These are phyloP conservation scores for Dioctria rufipes DNA, from an alignment of 2,888 invertebrate genomes.

Conservation along the genomic window DNA sequence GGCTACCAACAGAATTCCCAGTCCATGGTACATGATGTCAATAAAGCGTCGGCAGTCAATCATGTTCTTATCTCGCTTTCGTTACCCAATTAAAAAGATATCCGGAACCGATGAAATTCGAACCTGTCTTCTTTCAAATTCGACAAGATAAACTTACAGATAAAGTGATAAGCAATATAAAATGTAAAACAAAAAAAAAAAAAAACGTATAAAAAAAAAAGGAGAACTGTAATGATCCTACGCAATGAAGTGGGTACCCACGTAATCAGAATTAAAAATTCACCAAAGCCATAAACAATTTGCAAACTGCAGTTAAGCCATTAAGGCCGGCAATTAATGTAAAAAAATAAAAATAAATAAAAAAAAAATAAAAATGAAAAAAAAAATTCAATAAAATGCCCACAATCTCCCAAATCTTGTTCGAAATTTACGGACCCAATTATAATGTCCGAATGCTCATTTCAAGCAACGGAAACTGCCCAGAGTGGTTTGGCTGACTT, in stretches of 20 bases:
- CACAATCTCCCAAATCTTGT: conserved; percentile 4
- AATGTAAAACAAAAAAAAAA: not conserved
- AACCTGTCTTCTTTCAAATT: conserved; percentile 8
- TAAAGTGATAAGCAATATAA: not conserved
- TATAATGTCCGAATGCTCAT: not conserved
- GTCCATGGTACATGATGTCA: not conserved
- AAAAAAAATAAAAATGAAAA: not conserved
- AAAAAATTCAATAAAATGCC: not conserved
- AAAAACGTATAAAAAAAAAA: no score
- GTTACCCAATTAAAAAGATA: conserved; percentile 46
- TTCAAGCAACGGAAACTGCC: conserved; percentile 3
- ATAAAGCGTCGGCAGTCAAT: conserved; percentile 22
- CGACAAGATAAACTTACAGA: conserved; percentile 35
- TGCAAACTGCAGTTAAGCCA: conserved; percentile 36
- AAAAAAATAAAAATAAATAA: not conserved
- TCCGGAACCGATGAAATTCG: conserved; percentile 13
- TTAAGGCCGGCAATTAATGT: conserved; percentile 39
- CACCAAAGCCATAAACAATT: conserved; percentile 35
- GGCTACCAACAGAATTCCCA: conserved; percentile 22
- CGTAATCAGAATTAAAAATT: conserved; percentile 25
- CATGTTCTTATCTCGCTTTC: conserved; percentile 45
- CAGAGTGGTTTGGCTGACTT: not conserved
- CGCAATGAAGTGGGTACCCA: not conserved
- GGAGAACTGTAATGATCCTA: not conserved
- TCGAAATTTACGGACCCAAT: conserved; percentile 36